phyloP scores from a whole-genome alignment of 1,140 invertebrate species.

The Drosophila serrata region DNA sequence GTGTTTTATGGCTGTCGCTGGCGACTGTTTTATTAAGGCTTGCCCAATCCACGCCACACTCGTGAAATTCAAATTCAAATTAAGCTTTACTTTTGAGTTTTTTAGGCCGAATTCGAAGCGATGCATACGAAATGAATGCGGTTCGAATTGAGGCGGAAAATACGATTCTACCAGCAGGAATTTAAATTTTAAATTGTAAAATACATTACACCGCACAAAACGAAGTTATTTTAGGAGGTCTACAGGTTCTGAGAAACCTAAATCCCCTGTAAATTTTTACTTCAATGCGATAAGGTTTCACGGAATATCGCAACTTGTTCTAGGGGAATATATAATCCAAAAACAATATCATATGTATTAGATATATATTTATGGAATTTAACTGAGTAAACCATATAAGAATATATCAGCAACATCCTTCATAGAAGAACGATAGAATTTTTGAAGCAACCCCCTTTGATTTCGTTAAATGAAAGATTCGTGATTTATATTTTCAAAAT shows the following conservation, averaged over 20 bases:
- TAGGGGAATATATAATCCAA: too few species aligned
- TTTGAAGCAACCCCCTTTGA: not conserved
- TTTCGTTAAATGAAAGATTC: conserved; percentile 20
- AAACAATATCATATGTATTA: not conserved
- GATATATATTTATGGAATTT: not conserved
- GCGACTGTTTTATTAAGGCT: conserved; percentile 53
- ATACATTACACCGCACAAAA: not conserved
- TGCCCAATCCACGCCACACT: conserved; percentile 47
- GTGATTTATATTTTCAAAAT: conserved; percentile 53
- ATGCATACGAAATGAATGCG: conserved; percentile 48
- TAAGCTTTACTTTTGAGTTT: conserved; percentile 20
- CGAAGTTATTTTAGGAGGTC: not conserved
- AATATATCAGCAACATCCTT: not conserved
- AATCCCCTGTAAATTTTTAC: not conserved
- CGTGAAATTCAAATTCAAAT: conserved; percentile 67
- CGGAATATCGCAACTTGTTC: not conserved
- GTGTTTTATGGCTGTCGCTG: conserved; percentile 67
- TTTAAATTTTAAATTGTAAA: conserved; percentile 46
- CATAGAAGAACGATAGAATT: not conserved
- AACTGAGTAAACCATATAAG: not conserved
- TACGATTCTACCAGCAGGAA: conserved; percentile 7
- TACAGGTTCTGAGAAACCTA: not conserved
- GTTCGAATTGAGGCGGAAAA: conserved; percentile 31
- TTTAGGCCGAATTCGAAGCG: conserved; percentile 13
- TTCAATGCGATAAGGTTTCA: not conserved